A percentile compares a stretch with the other conserved stretches of the same genome.
These are phyloP conservation scores for Tortricodes alternella DNA, from an alignment of 2,888 invertebrate genomes.

Conservation along the genomic window DNA sequence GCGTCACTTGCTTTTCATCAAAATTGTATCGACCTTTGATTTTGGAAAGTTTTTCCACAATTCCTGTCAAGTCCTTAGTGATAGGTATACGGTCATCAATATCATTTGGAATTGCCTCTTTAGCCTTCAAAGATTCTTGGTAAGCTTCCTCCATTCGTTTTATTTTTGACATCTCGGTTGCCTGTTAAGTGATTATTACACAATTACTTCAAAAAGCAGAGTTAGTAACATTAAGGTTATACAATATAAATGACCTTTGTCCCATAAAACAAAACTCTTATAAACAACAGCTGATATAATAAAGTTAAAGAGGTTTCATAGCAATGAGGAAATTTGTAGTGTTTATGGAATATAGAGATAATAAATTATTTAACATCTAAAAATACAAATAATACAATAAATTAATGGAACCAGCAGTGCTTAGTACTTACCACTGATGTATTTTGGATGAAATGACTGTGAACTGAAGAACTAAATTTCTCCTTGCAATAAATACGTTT, in stretches of 20 bases:
- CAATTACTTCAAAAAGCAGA: too few relatives aligned
- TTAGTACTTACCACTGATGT: conserved; percentile 72
- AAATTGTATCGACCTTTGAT: conserved; percentile 50
- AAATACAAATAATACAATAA: too few relatives aligned
- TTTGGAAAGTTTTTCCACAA: conserved; percentile 77
- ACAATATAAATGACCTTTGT: too few relatives aligned
- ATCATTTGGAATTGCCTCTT: conserved; percentile 43
- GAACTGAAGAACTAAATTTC: conserved; percentile 73
- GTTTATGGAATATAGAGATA: too few relatives aligned
- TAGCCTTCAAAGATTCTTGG: conserved; percentile 60
- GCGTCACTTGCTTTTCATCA: conserved; percentile 55
- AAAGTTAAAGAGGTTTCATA: too few relatives aligned
- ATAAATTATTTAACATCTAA: too few relatives aligned
- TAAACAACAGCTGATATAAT: too few relatives aligned
- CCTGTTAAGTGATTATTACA: conserved; percentile 52
- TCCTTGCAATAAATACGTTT: conserved; percentile 91
- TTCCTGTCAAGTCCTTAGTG: conserved; percentile 80
- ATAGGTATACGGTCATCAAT: conserved; percentile 64
- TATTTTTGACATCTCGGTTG: conserved; percentile 72
- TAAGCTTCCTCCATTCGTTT: conserved; percentile 74
- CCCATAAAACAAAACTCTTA: too few relatives aligned
- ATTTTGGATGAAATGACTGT: conserved; percentile 71
- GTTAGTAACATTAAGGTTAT: too few relatives aligned
- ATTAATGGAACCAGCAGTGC: neutral
- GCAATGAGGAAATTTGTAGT: too few relatives aligned